These are phyloP conservation scores for Mesocentrotus franciscanus DNA, from an alignment of 53 echinoderm and acorn worm genomes.

Conservation along the genomic window DNA sequence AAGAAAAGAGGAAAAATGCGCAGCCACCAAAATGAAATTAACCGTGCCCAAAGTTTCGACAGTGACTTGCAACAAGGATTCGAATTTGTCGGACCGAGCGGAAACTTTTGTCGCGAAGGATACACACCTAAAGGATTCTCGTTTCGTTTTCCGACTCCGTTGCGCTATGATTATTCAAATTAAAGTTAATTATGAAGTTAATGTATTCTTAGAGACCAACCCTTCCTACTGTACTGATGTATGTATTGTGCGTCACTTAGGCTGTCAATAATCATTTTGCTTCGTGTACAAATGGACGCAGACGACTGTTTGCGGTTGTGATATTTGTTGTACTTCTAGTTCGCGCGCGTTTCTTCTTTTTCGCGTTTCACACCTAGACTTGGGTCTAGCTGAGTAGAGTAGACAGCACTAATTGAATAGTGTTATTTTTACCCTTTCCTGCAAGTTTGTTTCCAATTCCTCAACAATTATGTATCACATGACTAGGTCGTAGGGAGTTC, in stretches of 20 bases:
- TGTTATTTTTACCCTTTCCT: slow-evolving; percentile 35
- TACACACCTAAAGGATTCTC: neutral
- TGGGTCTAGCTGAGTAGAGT: neutral
- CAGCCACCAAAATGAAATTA: neutral
- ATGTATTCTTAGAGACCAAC: neutral
- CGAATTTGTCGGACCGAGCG: slow-evolving; percentile 7
- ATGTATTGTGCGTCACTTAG: neutral
- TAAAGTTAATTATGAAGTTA: neutral
- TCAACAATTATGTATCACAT: slow-evolving; percentile 29
- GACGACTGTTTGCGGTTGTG: neutral
- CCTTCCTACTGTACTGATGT: neutral
- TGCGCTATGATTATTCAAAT: slow-evolving; percentile 29
- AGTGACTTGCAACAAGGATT: slow-evolving; percentile 44
- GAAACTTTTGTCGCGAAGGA: neutral
- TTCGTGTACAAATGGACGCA: slow-evolving; percentile 24
- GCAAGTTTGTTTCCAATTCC: neutral
- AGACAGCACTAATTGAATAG: slow-evolving; percentile 36
- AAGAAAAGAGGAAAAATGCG: neutral
- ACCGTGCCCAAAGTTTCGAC: neutral
- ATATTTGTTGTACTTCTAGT: neutral
- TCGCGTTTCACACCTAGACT: neutral
- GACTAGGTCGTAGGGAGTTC: slow-evolving; percentile 5
- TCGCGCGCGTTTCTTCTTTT: neutral
- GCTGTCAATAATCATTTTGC: slow-evolving; percentile 37
- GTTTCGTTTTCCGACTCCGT: slow-evolving; percentile 23